Evolutionary conservation across 2,797 vertebrate species (phyloP).

Genomic region (Menidia menidia): DNA sequence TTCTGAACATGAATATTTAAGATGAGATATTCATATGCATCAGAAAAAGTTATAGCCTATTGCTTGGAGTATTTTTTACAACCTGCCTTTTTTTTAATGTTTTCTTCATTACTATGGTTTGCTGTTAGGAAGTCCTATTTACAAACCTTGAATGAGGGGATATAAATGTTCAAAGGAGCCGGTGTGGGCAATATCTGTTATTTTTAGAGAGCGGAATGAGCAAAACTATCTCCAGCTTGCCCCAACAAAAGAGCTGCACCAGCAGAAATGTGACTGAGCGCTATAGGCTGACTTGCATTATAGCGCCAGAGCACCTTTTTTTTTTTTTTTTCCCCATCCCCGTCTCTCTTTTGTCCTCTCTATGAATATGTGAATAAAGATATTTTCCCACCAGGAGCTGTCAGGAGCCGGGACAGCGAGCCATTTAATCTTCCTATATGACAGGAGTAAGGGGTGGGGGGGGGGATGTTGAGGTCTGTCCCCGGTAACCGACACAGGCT

Average conservation of each 20-base stretch:
- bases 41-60: not conserved
- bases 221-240: constrained; percentile 49
- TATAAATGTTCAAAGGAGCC: constrained; percentile 12
- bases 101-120: not conserved
- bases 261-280: constrained; percentile 67
- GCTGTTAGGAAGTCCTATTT: not conserved
- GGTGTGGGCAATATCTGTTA: constrained; percentile 23
- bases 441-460: constrained; percentile 62
- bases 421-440: constrained; percentile 79
- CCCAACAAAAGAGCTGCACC: constrained; percentile 70
- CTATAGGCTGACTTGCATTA: constrained; percentile 49
- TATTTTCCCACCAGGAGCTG: constrained; percentile 71
- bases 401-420: constrained; percentile 71
- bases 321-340: not conserved
- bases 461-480: no score
- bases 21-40: not conserved
- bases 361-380: constrained; percentile 77
- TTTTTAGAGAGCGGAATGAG: constrained; percentile 53
- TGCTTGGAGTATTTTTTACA: not conserved
- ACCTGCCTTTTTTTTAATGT: not conserved
- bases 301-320: constrained; percentile 60
- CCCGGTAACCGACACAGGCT: constrained; percentile 60
- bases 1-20: not conserved
- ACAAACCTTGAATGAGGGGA: not conserved
- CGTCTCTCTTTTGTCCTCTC: constrained; percentile 55